These are phyloP conservation scores for Papilio dardanus DNA, from an alignment of 1,140 invertebrate species.

Conservation along the genomic window DNA sequence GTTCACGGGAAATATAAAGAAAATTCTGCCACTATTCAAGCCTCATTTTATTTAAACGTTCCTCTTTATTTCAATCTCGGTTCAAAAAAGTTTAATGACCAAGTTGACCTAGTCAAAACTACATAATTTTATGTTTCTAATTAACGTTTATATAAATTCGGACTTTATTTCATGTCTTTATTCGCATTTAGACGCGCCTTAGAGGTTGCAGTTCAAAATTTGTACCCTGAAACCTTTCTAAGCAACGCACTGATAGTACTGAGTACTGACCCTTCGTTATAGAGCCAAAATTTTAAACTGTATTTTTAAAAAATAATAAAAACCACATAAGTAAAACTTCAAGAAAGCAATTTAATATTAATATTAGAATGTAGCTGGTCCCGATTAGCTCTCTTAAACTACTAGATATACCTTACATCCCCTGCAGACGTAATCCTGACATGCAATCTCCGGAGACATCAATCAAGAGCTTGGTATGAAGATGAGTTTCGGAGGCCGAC, in stretches of 20 bases:
- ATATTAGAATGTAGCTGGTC: constrained; percentile 39
- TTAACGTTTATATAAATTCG: background rate
- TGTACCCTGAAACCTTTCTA: too few relatives aligned
- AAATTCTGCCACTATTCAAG: constrained; percentile 15
- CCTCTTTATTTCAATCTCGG: constrained; percentile 20
- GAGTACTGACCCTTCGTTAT: too few relatives aligned
- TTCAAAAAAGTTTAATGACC: constrained; percentile 13
- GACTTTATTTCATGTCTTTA: too few relatives aligned
- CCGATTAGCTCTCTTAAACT: constrained; percentile 62
- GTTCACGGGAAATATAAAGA: constrained; percentile 19
- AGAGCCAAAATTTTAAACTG: too few relatives aligned
- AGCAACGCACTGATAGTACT: too few relatives aligned
- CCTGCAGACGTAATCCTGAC: constrained; percentile 77
- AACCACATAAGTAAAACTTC: too few relatives aligned
- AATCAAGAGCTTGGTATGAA: constrained; percentile 58
- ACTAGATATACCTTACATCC: constrained; percentile 77
- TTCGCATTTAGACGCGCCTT: too few relatives aligned
- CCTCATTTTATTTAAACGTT: constrained; percentile 19
- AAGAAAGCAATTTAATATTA: background rate
- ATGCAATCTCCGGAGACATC: constrained; percentile 77
- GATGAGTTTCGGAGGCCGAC: constrained; percentile 17
- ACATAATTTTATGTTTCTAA: background rate
- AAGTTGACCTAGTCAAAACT: constrained; percentile 17
- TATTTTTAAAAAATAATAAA: too few relatives aligned
- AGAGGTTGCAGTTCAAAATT: too few relatives aligned